Percentiles rank a stretch among this genome's conserved stretches.
Conservation (phyloP, 2,113 vertebrate species). For the Amblyornis subalaris region DNA sequence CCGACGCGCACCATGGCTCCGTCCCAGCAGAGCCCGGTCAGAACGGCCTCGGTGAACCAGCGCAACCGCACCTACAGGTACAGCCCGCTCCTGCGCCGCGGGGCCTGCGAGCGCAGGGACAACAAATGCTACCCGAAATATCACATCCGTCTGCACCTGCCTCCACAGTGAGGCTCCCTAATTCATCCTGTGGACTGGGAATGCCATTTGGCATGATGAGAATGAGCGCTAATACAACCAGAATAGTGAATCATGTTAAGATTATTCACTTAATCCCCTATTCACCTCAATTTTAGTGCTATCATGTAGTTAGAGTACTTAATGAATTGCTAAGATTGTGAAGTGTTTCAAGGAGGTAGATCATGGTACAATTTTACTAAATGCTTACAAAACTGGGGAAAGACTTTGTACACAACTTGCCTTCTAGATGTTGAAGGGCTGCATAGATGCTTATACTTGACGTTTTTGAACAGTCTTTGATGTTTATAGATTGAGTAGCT, state of each 20-base stretch:
- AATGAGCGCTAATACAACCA: neutral
- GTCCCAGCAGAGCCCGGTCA: slow-evolving; percentile 93
- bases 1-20: slow-evolving; percentile 93
- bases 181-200: neutral
- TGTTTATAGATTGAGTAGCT: neutral
- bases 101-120: neutral
- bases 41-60: slow-evolving; percentile 97
- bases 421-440: neutral
- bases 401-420: neutral
- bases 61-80: slow-evolving; percentile 99
- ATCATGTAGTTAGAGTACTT: neutral
- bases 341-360: neutral
- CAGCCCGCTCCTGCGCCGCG: no score
- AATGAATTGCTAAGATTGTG: neutral
- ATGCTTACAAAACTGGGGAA: neutral
- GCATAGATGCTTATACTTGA: neutral
- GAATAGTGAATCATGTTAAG: neutral
- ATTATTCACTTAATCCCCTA: neutral
- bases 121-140: neutral
- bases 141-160: neutral
- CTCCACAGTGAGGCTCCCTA: neutral
- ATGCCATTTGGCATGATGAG: neutral
- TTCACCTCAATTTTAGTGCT: neutral
- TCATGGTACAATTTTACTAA: neutral
- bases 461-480: neutral